Base-by-base conservation (phyloP, 1,140 invertebrate species). In the Drosophila eugracilis region DNA sequence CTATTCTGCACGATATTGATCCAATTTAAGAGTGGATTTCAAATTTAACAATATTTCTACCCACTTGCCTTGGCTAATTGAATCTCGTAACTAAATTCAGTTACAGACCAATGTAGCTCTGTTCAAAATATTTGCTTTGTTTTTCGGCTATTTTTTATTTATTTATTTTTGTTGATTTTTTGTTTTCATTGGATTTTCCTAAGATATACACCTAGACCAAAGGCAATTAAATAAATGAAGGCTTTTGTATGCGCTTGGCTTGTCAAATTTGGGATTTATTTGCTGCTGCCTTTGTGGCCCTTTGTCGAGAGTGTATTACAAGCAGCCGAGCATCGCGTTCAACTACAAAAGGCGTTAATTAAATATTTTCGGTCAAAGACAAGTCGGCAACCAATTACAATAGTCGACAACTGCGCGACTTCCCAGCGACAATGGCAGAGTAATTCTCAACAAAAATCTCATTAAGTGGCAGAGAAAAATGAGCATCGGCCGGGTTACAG, bases 331-430 rank as follows among this genome's bases (percentile, higher is more conserved):
- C 53, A 58, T 58, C 52, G 45, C 42, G 14, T 50, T 37, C 47
- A 36, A 73, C 57, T 73, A 88, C 81, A 81, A 86, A 85, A 63
- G 83, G 83, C 71, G 83, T 85, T 85, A 77, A 85, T 85, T 86
- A 86, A 85, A 85, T 85, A 85, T 86, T 86, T 85, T 63, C 34
- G 59, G 54, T 62, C 81, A 85, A 86, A 86, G 80, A 80, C 76
- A 58, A 75, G 71, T 42, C 70, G 72, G 41, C 71, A 77, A 59
- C 66, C 81, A 72, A 80, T 86, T 72, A 63, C 76, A 80, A 69
- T 67, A 28, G 63, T 67, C 32, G 53, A 37, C 50, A 63, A 22
- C 42, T 55, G 48, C 47, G 45, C 57, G 42, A 53, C 58, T 37
- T 45, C 28, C 21, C 55, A 73, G 36, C 30, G 67, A 58, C 67